These are phyloP conservation scores for Dreissena polymorpha DNA, from an alignment of 1,140 invertebrate species.

Conservation along the genomic window DNA sequence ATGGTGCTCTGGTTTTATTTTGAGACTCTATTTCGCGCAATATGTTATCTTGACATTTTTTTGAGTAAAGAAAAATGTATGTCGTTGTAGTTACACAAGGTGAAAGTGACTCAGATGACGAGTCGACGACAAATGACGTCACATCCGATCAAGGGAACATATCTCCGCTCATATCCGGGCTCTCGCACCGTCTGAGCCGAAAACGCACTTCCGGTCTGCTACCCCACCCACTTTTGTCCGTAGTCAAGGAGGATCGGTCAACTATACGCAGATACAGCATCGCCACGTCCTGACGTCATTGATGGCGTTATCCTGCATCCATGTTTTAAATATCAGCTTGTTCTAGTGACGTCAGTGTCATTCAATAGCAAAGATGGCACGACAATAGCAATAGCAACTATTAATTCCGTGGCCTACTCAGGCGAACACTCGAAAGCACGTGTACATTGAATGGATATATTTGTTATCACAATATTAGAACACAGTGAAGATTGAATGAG, in stretches of 20 bases:
- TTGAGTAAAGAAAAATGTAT: no score
- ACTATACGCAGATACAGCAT: conserved; percentile 46
- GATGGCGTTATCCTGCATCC: no score
- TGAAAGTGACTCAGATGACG: conserved; percentile 26
- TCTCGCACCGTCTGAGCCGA: conserved; percentile 17
- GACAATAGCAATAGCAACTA: no score
- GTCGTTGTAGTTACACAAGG: neutral
- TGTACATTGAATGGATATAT: no score
- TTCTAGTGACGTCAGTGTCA: no score
- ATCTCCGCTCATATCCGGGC: conserved; percentile 31
- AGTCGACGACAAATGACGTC: conserved; percentile 29
- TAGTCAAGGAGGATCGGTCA: conserved; percentile 35
- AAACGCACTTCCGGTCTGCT: conserved; percentile 51
- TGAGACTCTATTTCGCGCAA: neutral
- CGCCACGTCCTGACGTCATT: conserved; percentile 15
- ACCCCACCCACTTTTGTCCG: conserved; percentile 43
- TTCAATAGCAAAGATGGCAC: no score
- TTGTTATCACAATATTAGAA: no score
- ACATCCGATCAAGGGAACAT: conserved; percentile 10
- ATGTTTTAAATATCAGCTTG: no score
- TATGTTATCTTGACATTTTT: conserved; percentile 1
- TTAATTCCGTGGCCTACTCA: no score
- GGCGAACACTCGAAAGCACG: no score
- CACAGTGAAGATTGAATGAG: no score
- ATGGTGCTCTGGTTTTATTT: neutral